Conservation (phyloP, 2,797 vertebrate genomes). For the Apodemus agrarius region DNA sequence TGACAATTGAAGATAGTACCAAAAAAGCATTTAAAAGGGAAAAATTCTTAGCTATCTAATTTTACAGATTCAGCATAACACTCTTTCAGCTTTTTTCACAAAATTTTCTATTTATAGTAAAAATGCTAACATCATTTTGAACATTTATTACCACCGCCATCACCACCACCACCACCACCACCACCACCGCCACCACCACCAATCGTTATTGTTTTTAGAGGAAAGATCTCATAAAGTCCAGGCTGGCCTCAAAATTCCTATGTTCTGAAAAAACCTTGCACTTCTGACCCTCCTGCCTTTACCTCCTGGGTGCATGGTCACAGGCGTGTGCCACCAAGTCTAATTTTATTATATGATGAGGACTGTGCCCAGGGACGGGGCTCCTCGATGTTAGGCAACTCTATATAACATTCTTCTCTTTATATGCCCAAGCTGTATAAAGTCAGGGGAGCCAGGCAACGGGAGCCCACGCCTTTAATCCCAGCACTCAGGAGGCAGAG, state of each 20-base stretch:
- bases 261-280: not conserved
- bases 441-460: not conserved
- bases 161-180: no score
- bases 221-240: not conserved
- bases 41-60: no score
- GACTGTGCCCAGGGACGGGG: not conserved
- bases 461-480: not conserved
- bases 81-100: not conserved
- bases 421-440: not conserved
- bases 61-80: not conserved
- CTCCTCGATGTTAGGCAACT: not conserved
- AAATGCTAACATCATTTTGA: not conserved
- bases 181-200: fast-evolving
- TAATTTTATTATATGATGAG: not conserved
- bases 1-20: not conserved
- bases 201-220: not conserved
- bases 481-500: not conserved
- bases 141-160: not conserved
- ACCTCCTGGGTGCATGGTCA: not conserved
- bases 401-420: not conserved
- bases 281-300: not conserved
- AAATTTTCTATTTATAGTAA: not conserved
- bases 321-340: no score
- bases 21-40: not conserved
- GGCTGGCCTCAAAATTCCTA: not conserved